These are phyloP conservation scores for Opisthocomus hoazin DNA, from an alignment of 2,113 vertebrate species.

Conservation along the genomic window DNA sequence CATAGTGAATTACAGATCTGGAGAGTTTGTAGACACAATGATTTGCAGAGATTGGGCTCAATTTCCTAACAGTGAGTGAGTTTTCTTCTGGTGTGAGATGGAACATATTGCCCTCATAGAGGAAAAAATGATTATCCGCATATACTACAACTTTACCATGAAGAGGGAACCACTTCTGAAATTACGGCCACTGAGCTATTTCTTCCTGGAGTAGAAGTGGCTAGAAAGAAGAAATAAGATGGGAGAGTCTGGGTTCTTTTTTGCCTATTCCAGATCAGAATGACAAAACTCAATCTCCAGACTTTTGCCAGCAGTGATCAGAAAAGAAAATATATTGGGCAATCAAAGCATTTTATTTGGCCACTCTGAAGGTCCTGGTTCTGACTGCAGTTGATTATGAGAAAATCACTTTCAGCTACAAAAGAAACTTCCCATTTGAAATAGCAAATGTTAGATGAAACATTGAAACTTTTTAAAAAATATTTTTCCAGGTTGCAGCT, in stretches of 20 bases:
- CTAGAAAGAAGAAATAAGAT: not conserved
- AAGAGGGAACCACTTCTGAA: not conserved
- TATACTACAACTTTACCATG: not conserved
- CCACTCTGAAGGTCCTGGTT: not conserved
- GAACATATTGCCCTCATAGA: not conserved
- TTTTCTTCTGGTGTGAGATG: not conserved
- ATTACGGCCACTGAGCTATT: not conserved
- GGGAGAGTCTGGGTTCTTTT: not conserved
- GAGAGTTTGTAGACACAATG: not conserved
- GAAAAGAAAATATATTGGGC: not conserved
- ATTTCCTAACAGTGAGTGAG: not conserved
- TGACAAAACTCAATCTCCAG: not conserved
- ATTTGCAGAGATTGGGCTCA: not conserved
- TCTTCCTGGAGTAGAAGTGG: not conserved
- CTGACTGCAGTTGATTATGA: not conserved
- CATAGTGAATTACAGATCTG: not conserved
- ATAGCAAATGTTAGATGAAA: not conserved
- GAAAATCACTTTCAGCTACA: not conserved
- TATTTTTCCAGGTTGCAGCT: not conserved
- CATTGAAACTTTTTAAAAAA: not conserved
- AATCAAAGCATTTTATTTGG: not conserved
- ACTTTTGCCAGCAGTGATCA: not conserved
- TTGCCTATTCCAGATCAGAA: not conserved
- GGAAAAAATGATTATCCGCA: not conserved
- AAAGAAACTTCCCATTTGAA: not conserved